Evolutionary conservation across 2,888 invertebrate genomes (phyloP), one percentile per base, ranked within the genome.

Genomic region (Orthosia gothica): DNA sequence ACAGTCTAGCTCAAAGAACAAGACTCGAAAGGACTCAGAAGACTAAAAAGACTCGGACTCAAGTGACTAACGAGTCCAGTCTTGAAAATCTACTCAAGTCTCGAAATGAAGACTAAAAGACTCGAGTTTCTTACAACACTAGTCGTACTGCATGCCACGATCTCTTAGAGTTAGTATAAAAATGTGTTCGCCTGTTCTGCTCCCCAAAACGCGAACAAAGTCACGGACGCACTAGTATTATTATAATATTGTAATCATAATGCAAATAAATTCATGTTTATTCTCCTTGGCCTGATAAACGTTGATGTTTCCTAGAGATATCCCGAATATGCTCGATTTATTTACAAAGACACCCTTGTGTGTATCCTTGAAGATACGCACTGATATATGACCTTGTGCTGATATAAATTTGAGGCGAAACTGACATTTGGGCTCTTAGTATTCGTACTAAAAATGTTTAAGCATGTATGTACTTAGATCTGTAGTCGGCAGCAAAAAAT

Each of bases 221-320:
- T 81, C 67, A 61, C 50, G 52, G 52, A n/a, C 67, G 54, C 16
- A 50, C 54, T 49, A 67, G 67, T 75, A 81, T 81, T 74, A 74
- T 61, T 62, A 79, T 74, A 67, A 81, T 45, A 0, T 49, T 49
- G 55, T 72, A 75, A 80, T 84, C 86, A 45, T 47, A 58, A 63
- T 58, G 69, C 70, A 83, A 85, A 85, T 63, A 82, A 71, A 20
- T 49, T 64, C 45, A 67, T 83, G 66, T 87, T 81, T 77, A 59
- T 74, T 82, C 80, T 79, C 85, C 85, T 83, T 83, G 85, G 63
- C 71, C 69, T 50, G 79, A 85, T 87, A 87, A 85, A 75, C 58
- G 52, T 59, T 23, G 69, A 74, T 66, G 58, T 74, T 74, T 74
- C 72, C 69, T 73, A 70, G 76, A 73, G 70, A 76, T 74, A 72